Conservation (phyloP, 2,888 invertebrate genomes). For the Sesia apiformis region DNA sequence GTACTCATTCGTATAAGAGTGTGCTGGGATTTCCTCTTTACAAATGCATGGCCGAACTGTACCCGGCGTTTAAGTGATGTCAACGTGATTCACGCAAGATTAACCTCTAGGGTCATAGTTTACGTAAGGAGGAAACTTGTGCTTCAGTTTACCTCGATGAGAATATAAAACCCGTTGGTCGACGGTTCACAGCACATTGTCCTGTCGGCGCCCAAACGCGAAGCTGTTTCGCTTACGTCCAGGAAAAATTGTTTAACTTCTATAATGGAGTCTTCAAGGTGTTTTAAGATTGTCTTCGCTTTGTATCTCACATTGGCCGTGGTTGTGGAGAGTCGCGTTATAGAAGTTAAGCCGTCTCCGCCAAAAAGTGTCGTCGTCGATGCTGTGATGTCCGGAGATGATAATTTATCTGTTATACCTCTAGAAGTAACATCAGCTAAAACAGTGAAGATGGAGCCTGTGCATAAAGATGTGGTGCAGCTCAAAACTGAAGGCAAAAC, state of each 20-base stretch:
- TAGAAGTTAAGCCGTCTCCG: constrained; percentile 1
- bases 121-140: background rate
- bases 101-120: background rate
- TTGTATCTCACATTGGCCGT: constrained; percentile 13
- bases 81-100: background rate
- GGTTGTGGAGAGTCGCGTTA: constrained; percentile 13
- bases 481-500: background rate
- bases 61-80: background rate
- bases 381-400: background rate
- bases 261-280: background rate
- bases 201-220: background rate
- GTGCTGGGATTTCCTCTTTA: background rate
- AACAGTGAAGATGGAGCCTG: background rate
- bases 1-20: too few species aligned
- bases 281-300: constrained; percentile 11
- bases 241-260: background rate
- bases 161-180: background rate
- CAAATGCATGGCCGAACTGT: background rate
- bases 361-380: background rate
- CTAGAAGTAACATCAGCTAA: background rate
- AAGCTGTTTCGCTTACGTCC: background rate
- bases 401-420: background rate
- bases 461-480: background rate
- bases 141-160: background rate
- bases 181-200: background rate